A percentile compares a stretch with the other conserved stretches of the same genome.
phyloP scores from a whole-genome alignment of 2,797 vertebrate species.

The Triplophysa yarkandensis region DNA sequence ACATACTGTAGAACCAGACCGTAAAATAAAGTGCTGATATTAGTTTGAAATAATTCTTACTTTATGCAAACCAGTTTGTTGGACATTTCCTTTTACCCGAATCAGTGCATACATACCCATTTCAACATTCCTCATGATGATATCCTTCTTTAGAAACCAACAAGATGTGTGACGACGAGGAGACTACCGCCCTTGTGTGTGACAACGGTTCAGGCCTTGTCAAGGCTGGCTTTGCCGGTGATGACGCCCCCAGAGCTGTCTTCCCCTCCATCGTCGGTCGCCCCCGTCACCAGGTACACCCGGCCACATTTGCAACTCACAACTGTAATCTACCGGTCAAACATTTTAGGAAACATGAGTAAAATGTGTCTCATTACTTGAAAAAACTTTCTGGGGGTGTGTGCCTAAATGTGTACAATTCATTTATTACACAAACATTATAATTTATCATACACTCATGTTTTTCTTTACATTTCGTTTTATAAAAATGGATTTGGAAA shows the following conservation, averaged over 20 bases:
- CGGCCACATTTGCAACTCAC: slow-evolving; percentile 6
- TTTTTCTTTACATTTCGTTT: no score
- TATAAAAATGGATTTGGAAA: no score
- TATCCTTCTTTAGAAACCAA: slow-evolving; percentile 67
- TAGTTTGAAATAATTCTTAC: neutral
- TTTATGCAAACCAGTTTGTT: neutral
- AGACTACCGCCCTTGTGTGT: slow-evolving; percentile 94
- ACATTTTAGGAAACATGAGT: no score
- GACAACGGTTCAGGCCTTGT: slow-evolving; percentile 98
- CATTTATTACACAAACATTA: no score
- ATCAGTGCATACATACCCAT: neutral
- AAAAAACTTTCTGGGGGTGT: no score
- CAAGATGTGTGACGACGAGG: slow-evolving; percentile 98
- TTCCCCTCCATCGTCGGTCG: slow-evolving; percentile 99
- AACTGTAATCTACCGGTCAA: no score
- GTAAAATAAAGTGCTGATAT: no score
- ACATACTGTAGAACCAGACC: no score
- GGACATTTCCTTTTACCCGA: neutral
- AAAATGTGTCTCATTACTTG: no score
- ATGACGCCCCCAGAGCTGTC: slow-evolving; percentile 95
- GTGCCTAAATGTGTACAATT: no score
- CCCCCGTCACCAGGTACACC: slow-evolving; percentile 91
- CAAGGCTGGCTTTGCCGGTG: slow-evolving; percentile 97
- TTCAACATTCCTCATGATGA: neutral
- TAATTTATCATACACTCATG: no score